phyloP scores from a whole-genome alignment of 2,888 invertebrate genomes.

The Myathropa florea region DNA sequence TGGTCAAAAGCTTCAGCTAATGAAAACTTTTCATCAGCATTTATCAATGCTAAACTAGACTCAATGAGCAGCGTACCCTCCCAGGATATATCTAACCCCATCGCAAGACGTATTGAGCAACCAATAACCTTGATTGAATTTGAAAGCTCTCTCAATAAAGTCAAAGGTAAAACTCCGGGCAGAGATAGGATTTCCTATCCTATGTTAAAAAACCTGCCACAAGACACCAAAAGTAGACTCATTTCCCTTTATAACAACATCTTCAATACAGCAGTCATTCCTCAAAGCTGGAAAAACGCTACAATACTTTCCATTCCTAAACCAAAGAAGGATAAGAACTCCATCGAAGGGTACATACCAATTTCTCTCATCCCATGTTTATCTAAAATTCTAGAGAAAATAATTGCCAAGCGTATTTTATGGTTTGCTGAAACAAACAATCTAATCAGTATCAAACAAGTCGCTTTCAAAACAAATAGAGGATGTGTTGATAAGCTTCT shows the following conservation, averaged over 20 bases:
- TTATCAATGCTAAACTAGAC: neutral
- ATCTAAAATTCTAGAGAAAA: neutral
- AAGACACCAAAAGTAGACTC: neutral
- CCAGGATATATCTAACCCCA: neutral
- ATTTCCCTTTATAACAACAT: neutral
- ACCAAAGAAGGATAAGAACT: neutral
- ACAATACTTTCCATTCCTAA: neutral
- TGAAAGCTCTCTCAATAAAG: neutral
- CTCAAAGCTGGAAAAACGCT: slow-evolving; percentile 2
- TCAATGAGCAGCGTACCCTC: neutral
- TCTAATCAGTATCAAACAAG: no score
- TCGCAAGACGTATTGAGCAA: slow-evolving; percentile 5
- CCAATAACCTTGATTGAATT: slow-evolving; percentile 2
- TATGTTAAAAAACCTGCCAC: neutral
- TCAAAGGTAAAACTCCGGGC: no score
- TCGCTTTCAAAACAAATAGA: neutral
- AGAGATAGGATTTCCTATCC: no score
- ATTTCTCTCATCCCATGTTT: neutral
- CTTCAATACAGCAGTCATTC: no score
- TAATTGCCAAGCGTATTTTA: neutral
- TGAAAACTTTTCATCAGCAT: slow-evolving; percentile 5
- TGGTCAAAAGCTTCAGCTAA: neutral
- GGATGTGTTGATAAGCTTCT: neutral
- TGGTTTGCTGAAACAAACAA: neutral
- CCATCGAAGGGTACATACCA: neutral